phyloP scores from a whole-genome alignment of 2,797 vertebrate genomes.

The Rhabdophis nuchalis region DNA sequence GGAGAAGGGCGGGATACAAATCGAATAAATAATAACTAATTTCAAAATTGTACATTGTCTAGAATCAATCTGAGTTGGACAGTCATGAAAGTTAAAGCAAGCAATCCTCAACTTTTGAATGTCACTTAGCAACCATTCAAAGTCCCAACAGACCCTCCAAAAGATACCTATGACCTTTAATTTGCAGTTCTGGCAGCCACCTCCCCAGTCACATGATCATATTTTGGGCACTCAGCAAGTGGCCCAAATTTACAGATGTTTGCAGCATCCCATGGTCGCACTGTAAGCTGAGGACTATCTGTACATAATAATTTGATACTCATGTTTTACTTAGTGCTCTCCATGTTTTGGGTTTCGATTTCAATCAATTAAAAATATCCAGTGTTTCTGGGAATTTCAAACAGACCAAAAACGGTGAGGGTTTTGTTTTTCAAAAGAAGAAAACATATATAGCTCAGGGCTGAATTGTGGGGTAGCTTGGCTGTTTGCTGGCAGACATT shows the following conservation, averaged over 20 bases:
- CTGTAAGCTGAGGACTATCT: no score
- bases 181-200: neutral
- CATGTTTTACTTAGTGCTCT: rapidly evolving
- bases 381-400: neutral
- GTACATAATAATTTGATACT: neutral
- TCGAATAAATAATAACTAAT: no score
- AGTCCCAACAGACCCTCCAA: neutral
- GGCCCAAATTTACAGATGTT: neutral
- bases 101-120: no score
- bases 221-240: neutral
- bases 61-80: neutral
- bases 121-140: neutral
- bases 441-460: neutral
- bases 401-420: neutral
- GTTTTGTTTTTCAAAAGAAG: neutral
- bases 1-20: no score
- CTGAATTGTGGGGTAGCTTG: neutral
- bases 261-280: no score
- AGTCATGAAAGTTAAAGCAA: neutral
- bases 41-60: neutral
- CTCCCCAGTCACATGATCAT: neutral
- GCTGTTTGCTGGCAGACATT: neutral
- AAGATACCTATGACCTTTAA: neutral
- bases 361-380: neutral
- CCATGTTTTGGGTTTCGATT: neutral